A percentile compares a stretch with the other conserved stretches of the same genome.
phyloP scores from a whole-genome alignment of 2,113 vertebrate species.

The Hippopotamus amphibius region DNA sequence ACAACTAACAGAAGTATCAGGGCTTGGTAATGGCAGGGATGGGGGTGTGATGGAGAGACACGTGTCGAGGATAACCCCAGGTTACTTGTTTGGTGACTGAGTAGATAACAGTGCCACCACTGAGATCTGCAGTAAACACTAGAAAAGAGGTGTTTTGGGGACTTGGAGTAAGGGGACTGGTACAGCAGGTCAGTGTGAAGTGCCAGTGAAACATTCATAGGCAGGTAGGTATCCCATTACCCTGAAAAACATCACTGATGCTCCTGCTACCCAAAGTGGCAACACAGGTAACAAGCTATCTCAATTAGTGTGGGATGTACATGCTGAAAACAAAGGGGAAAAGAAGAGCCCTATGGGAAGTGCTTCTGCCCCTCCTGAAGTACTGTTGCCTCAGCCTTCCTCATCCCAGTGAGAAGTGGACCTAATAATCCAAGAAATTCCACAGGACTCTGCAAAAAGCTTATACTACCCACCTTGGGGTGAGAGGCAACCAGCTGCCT shows the following conservation, averaged over 20 bases:
- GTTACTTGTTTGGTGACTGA: background rate
- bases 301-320: background rate
- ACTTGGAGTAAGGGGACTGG: background rate
- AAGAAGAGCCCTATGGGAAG: background rate
- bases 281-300: background rate
- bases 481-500: background rate
- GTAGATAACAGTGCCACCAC: background rate
- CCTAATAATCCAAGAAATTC: background rate
- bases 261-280: background rate
- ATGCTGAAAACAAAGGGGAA: background rate
- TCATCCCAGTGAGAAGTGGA: background rate
- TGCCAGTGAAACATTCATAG: background rate
- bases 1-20: background rate
- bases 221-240: background rate
- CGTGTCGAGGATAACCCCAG: background rate
- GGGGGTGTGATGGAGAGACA: background rate
- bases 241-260: conserved; percentile 3
- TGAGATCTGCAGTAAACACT: background rate
- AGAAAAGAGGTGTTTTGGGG: background rate
- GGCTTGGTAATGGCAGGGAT: background rate
- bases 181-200: background rate
- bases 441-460: conserved; percentile 27
- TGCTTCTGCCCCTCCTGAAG: background rate
- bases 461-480: background rate
- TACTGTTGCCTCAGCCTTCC: background rate